Evolutionary conservation across 1,140 invertebrate genomes (phyloP).

Genomic region (Euschistus heros): DNA sequence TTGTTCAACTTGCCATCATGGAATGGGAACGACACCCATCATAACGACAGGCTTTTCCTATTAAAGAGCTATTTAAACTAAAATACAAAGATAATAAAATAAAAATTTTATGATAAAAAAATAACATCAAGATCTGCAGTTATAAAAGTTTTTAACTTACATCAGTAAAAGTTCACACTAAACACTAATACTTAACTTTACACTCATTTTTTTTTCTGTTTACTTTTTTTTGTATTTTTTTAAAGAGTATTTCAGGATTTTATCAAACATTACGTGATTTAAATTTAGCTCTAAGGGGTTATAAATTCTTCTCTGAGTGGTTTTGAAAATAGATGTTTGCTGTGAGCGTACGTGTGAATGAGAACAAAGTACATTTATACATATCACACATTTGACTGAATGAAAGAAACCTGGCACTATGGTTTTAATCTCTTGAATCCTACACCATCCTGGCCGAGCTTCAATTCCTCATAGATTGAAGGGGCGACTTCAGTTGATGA

Average conservation of each 20-base stretch:
- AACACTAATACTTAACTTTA: neutral
- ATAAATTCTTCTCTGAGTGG: neutral
- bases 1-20: too few species aligned
- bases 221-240: neutral
- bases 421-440: slow-evolving; percentile 62
- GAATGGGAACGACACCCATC: too few species aligned
- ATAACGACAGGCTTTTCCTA: neutral
- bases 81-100: slow-evolving; percentile 13
- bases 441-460: slow-evolving; percentile 62
- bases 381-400: slow-evolving; percentile 8
- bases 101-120: slow-evolving; percentile 13
- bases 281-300: neutral
- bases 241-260: neutral
- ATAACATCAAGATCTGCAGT: slow-evolving; percentile 12
- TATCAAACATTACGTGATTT: neutral
- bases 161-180: neutral
- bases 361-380: neutral
- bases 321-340: too few species aligned
- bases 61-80: slow-evolving; percentile 7
- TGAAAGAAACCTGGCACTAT: slow-evolving; percentile 32
- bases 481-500: slow-evolving; percentile 53
- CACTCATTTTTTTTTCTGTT: neutral
- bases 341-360: neutral
- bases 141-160: neutral
- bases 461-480: slow-evolving; percentile 64